Percentiles rank a stretch among this genome's conserved stretches.
Evolutionary conservation across 2,888 invertebrate genomes (phyloP).

Genomic region (Archaeoteleia sp.): DNA sequence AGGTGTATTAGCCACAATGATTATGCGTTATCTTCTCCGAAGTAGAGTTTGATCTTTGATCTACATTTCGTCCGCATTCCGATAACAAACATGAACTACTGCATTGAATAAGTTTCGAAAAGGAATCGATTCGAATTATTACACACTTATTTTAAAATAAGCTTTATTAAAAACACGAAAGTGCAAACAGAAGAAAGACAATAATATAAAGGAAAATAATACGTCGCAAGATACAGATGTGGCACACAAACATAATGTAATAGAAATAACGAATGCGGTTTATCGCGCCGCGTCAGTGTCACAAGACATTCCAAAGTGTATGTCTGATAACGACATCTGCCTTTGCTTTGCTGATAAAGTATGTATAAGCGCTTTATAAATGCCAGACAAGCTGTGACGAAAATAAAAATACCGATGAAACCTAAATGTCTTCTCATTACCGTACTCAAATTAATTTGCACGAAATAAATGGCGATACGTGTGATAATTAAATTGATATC

Average conservation of each 20-base stretch:
- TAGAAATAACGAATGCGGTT: constrained; percentile 3
- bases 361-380: constrained; percentile 24
- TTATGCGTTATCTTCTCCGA: constrained; percentile 35
- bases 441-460: neutral
- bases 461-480: constrained; percentile 7
- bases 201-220: neutral
- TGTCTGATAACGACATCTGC: constrained; percentile 28
- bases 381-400: constrained; percentile 15
- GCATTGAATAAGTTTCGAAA: constrained; percentile 17
- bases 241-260: constrained; percentile 4
- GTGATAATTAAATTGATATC: constrained; percentile 7
- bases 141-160: too few relatives aligned
- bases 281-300: constrained; percentile 10
- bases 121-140: too few relatives aligned
- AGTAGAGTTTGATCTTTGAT: constrained; percentile 49
- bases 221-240: constrained; percentile 10
- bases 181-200: too few relatives aligned
- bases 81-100: constrained; percentile 24
- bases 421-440: neutral
- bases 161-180: too few relatives aligned
- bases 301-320: constrained; percentile 34
- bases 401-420: constrained; percentile 25
- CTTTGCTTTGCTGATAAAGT: constrained; percentile 30
- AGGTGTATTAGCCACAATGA: constrained; percentile 4
- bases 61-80: constrained; percentile 14